Evolutionary conservation across 2,797 vertebrate species (phyloP), one percentile per base, ranked within the genome.

Genomic region (Cryptoblepharus egeriae): DNA sequence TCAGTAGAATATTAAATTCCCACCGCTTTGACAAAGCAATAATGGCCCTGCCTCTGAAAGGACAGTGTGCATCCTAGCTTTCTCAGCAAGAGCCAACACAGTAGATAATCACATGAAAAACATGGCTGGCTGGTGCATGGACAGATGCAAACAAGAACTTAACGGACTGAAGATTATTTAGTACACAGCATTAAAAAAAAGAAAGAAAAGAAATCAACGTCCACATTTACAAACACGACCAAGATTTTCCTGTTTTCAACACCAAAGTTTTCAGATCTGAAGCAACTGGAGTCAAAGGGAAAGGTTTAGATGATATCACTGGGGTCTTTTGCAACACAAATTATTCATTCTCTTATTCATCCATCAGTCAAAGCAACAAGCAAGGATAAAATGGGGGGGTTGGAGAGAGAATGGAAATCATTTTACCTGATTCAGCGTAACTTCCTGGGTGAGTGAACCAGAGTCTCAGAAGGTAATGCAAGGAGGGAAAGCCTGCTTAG

Each of bases 91-190:
- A 89, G 49, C 81, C 35, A 87, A 18, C 90, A 88, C 87, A 9
- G 82, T 13, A 82, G 80, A 94, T 78, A 94, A 93, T 90, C 78
- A 85, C 84, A 87, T 20, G 79, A 93, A 93, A 95, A 96, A 96
- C 94, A 95, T 94, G 95, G 95, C 95, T 95, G 95, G 92, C 93
- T 92, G 92, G 92, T 92, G 89, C 93, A 88, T 77, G 88, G 88
- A 80, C 87, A 92, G 89, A 90, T 93, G 90, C 90, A 90, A 91
- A 91, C 75, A 71, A 84, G 85, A 84, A 90, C 85, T 5, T 78
- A 79, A 83, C n/a, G 86, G 92, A 91, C 89, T 88, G 63, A 86
- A 85, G 87, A 90, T 91, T 45, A 85, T 89, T 89, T 83, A 90
- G 88, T 91, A 82, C 89, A 74, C 85, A 0, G 87, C 83, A 85